Base-by-base conservation (phyloP, 2,797 vertebrate species). In the Gymnothorax javanicus region DNA sequence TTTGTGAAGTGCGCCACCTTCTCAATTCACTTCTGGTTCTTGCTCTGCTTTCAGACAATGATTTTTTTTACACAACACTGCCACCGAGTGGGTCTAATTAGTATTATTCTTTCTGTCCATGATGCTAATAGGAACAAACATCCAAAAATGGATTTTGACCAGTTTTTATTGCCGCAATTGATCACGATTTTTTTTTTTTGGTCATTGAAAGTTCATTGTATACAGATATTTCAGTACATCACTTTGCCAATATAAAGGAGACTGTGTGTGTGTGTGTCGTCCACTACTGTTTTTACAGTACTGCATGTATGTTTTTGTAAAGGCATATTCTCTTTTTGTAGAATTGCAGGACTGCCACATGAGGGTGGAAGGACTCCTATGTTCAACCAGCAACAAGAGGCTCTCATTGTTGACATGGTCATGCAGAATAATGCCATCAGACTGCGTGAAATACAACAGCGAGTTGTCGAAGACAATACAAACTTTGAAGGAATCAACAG, bases 281-380 rank as follows among this genome's bases (percentile, higher is more conserved):
- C 50, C 82, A 84, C 13, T 62, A 43, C 33, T 62, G 43, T 62
- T 84, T 64, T 43, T 17, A 64, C 83, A 64, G 9, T 17, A 64
- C 83, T 84, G 9, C 71, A 79, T 79, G 50, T 85, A 58, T 87
- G 64, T 43, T 52, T 82, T 87, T 84, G 81, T 69, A 85, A 85
- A 13, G 86, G 84, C 56, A 86, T 87, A 12, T 86, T 83, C 83
- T 67, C 62, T 86, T 88, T 89, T n/a, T n/a, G 82, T 82, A 89
- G 87, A 89, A 87, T 87, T 88, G 86, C n/a, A 88, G 86, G 64
- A 89, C 88, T 85, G 54, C 83, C 84, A 85, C 77, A 79, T 89
- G 58, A 15, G 43, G 85, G 83, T 89, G 85, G 84, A 17, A 85
- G 86, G 52, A 82, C 85, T 52, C 1, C 23, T 71, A 50, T 89